Evolutionary conservation across 2,888 invertebrate species (phyloP).

Genomic region (Trichopoda pennipes): DNA sequence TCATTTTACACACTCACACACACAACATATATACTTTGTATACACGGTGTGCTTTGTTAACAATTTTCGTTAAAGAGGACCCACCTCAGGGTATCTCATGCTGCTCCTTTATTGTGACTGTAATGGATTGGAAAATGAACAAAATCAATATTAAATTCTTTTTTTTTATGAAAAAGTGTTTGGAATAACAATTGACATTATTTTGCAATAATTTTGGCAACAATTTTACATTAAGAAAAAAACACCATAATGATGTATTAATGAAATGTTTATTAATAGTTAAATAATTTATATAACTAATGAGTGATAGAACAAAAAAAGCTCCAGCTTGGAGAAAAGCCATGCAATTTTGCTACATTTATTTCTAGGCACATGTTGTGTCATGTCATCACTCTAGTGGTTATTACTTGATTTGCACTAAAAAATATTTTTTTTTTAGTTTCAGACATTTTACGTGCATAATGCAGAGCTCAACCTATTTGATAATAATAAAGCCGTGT

Average conservation of each 20-base stretch:
- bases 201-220: constrained; percentile 13
- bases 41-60: neutral
- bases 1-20: constrained; percentile 5
- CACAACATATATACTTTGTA: neutral
- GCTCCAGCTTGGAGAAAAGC: neutral
- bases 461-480: no score
- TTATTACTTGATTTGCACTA: no score
- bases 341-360: no score
- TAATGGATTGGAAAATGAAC: constrained; percentile 55
- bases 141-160: constrained; percentile 41
- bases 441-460: no score
- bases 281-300: neutral
- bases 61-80: constrained; percentile 38
- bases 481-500: no score
- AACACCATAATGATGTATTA: constrained; percentile 48
- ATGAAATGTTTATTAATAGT: constrained; percentile 27
- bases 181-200: constrained; percentile 54
- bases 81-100: constrained; percentile 29
- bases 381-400: neutral
- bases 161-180: constrained; percentile 26
- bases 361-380: neutral
- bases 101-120: constrained; percentile 23
- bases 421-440: no score
- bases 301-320: neutral
- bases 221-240: constrained; percentile 28